These are phyloP conservation scores for Drosophila neotestacea DNA, from an alignment of 2,888 invertebrate species.

Conservation along the genomic window DNA sequence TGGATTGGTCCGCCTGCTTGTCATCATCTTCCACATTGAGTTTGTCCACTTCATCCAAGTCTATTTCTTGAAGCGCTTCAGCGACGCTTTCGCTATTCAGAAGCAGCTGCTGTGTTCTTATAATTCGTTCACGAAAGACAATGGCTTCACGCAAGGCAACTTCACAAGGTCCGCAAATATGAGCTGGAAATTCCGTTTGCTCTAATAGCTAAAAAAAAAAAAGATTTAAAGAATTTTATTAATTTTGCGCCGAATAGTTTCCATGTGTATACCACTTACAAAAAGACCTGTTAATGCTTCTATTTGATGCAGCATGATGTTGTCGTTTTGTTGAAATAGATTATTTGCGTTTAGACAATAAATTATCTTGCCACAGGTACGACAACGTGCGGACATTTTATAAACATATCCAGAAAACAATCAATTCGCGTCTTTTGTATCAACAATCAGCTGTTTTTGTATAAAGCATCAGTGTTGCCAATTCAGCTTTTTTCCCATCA, in stretches of 20 bases:
- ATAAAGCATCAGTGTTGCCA: too few relatives aligned
- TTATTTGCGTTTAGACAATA: conserved; percentile 43
- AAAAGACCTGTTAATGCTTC: conserved; percentile 66
- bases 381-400: conserved; percentile 62
- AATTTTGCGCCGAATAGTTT: not conserved
- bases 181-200: conserved; percentile 39
- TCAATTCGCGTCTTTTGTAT: conserved; percentile 31
- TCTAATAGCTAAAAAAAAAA: conserved; percentile 41
- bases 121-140: conserved; percentile 61
- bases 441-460: conserved; percentile 37
- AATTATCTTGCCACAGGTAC: conserved; percentile 68
- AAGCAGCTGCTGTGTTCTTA: conserved; percentile 62
- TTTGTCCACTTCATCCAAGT: conserved; percentile 37
- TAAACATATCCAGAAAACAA: conserved; percentile 30
- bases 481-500: too few relatives aligned
- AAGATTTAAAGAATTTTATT: not conserved
- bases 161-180: conserved; percentile 67
- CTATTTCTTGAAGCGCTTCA: conserved; percentile 33
- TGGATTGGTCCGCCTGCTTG: not conserved
- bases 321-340: conserved; percentile 53
- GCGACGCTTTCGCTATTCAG: conserved; percentile 18
- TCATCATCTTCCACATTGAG: not conserved
- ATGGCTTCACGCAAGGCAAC: conserved; percentile 58
- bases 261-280: conserved; percentile 40
- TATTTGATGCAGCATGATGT: conserved; percentile 66